Percentiles rank a stretch among this genome's conserved stretches.
Conservation (phyloP, 2,113 vertebrate genomes). For the Dolichallabes microphthalmus region DNA sequence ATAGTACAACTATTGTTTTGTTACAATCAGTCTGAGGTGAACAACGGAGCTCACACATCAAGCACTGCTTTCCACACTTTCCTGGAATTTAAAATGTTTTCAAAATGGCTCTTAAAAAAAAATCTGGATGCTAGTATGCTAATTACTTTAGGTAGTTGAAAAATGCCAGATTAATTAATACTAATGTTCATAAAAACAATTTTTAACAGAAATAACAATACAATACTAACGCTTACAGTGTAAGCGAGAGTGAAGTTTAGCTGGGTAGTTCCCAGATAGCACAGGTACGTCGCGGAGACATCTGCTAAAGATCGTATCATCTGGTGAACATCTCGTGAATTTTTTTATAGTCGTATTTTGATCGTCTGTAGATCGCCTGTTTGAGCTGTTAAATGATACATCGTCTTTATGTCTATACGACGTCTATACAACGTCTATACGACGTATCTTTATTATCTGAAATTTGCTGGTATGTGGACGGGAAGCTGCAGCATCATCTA, state of each 20-base stretch:
- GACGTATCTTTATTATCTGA: no score
- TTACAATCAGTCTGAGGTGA: background rate
- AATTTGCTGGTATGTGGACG: no score
- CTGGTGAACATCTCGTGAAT: no score
- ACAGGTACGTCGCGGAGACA: no score
- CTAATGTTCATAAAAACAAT: background rate
- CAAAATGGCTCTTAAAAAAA: background rate
- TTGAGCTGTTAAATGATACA: no score
- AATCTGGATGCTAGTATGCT: background rate
- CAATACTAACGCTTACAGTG: background rate
- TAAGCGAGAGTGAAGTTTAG: background rate
- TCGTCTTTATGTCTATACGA: no score
- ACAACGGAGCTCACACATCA: background rate
- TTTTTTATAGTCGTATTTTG: no score
- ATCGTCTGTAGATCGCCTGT: no score
- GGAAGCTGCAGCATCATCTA: no score
- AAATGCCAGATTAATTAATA: background rate
- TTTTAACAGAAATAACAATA: background rate
- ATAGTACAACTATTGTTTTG: background rate
- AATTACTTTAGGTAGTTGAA: background rate
- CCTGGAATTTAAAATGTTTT: background rate
- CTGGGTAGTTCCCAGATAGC: no score
- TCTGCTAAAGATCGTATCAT: no score
- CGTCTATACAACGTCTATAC: no score
- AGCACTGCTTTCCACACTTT: background rate